Base-by-base conservation (phyloP, 2,888 invertebrate species). In the Ophion ventricosus region DNA sequence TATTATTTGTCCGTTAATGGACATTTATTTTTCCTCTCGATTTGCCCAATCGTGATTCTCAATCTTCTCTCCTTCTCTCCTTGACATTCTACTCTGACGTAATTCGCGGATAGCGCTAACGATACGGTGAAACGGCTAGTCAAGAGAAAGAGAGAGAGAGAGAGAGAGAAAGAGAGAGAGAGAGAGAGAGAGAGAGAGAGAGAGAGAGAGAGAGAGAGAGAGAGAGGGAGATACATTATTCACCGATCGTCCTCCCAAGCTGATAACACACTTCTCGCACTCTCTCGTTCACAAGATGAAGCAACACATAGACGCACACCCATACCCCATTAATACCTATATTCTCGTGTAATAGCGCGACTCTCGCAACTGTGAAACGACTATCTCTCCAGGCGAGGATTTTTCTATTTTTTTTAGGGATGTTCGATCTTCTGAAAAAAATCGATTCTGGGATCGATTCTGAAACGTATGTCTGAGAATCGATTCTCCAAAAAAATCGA, bases 211-310 rank as follows among this genome's bases (percentile, higher is more conserved):
- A 69, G 23, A 49, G 25, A 26, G 17, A 26, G 5, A 26, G 57
- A 57, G 74, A 64, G 17, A 20, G 49, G n/a, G 35, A 70, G 61
- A 25, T 23, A 72, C 59, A 67, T 64, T 79, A 49, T 79, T 74
- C 82, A 75, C 74, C 74, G 82, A 75, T 83, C 83, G 70, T 79
- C 74, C 74, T 83, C 69, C 49, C 64, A 69, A 26, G 49, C 69
- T 79, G 83, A 83, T 83, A 83, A 83, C 79, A 43, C 83, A 75
- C 83, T 79, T 83, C 64, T 83, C 80, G 80, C 74, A 72, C 70
- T 76, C 69, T 75, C 69, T 17, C 54, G 56, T 43, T 75, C 59
- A 0, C 54, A 54, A 35, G 43, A 59, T 74, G 66, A 43, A 56
- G 64, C 49, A 63, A 67, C 40, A 54, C 23, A 26, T 25, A 72